A percentile compares a stretch with the other conserved stretches of the same genome.
phyloP scores from a whole-genome alignment of 2,888 invertebrate species.

The Tipula unca region DNA sequence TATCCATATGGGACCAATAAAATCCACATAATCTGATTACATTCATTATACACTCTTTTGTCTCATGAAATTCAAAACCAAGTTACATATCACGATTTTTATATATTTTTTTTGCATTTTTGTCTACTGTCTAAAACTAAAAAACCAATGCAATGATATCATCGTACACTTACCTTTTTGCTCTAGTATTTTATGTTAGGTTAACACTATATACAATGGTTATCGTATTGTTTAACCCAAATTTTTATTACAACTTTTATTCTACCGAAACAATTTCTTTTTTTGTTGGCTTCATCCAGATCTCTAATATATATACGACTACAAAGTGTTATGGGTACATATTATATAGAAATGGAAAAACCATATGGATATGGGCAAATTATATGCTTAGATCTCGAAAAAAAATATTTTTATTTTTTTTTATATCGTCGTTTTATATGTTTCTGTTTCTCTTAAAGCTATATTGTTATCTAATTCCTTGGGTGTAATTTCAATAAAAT shows the following conservation, averaged over 20 bases:
- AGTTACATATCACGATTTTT: not conserved
- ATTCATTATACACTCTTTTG: not conserved
- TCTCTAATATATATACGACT: not conserved
- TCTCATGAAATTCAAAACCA: not conserved
- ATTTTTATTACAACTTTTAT: conserved; percentile 3
- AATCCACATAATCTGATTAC: not conserved
- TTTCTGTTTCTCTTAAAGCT: not conserved
- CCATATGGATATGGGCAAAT: not conserved
- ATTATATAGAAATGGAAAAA: not conserved
- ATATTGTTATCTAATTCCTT: conserved; percentile 14
- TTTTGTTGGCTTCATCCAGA: not conserved
- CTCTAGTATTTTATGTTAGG: not conserved
- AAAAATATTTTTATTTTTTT: not conserved
- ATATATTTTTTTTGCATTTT: not conserved
- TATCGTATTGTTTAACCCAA: conserved; percentile 14
- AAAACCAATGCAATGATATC: not conserved
- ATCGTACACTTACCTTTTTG: not conserved
- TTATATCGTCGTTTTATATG: not conserved
- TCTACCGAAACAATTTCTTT: not conserved
- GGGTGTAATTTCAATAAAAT: conserved; percentile 14
- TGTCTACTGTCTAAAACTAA: not conserved
- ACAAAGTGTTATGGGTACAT: conserved; percentile 14
- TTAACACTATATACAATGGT: not conserved
- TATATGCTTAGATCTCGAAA: not conserved
- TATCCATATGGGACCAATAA: not conserved